phyloP scores from a whole-genome alignment of 1,140 invertebrate species.

The Ptiloglossa arizonensis region DNA sequence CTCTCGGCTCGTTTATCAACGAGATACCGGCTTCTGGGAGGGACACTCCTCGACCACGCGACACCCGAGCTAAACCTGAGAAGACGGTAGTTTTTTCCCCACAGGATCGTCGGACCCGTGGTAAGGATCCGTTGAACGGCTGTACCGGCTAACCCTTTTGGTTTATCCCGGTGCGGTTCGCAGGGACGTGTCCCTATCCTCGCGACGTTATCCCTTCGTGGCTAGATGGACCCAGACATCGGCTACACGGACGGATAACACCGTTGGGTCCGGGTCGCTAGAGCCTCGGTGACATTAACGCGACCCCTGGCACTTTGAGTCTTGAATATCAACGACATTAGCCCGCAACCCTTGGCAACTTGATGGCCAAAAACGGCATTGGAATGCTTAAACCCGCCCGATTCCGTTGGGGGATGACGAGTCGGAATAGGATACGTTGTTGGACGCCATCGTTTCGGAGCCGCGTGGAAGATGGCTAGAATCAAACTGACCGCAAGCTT shows the following conservation, averaged over 20 bases:
- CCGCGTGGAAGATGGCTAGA: not conserved
- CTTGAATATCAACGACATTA: conserved; percentile 74
- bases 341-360: conserved; percentile 58
- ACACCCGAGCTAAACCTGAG: not conserved
- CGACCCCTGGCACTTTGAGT: conserved; percentile 69
- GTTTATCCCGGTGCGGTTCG: conserved; percentile 30
- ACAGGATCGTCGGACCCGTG: conserved; percentile 16
- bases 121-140: conserved; percentile 32
- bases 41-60: conserved; percentile 3
- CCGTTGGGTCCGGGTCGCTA: conserved; percentile 41
- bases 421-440: conserved; percentile 7
- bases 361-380: conserved; percentile 44
- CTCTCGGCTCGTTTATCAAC: conserved; percentile 50
- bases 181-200: conserved; percentile 22
- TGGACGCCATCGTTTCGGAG: too few species aligned
- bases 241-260: conserved; percentile 41
- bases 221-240: conserved; percentile 52
- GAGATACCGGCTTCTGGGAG: conserved; percentile 45
- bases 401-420: conserved; percentile 10
- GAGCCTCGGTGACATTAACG: conserved; percentile 67
- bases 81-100: conserved; percentile 5
- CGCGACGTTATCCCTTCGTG: conserved; percentile 16
- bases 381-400: conserved; percentile 59
- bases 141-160: conserved; percentile 55
- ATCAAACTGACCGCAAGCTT: too few species aligned